Conservation (phyloP, 1,140 invertebrate genomes). For the Drosophila subpulchrella region DNA sequence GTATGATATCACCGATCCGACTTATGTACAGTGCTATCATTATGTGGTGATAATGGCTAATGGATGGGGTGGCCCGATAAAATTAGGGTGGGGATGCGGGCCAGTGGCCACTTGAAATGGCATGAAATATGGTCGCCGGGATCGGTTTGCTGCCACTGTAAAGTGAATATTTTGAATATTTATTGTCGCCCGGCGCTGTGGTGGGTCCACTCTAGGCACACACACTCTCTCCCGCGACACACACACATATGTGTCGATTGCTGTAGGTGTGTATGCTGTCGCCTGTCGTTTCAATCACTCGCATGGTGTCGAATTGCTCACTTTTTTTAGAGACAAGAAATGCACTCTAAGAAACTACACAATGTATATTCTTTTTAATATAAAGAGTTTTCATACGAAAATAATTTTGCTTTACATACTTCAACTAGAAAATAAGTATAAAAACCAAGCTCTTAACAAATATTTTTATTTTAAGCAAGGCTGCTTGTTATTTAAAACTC, state of each 20-base stretch:
- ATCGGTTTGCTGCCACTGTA: conserved; percentile 68
- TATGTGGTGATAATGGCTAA: conserved; percentile 38
- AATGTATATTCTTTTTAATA: not conserved
- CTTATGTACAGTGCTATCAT: conserved; percentile 21
- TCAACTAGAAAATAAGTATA: too few species aligned
- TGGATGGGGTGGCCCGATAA: conserved; percentile 9
- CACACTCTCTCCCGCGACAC: not conserved
- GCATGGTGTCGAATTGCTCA: conserved; percentile 67
- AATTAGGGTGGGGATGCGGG: not conserved
- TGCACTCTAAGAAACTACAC: conserved; percentile 11
- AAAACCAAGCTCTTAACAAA: too few species aligned
- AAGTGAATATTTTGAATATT: conserved; percentile 72
- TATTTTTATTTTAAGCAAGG: too few species aligned
- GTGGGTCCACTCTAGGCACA: conserved; percentile 49
- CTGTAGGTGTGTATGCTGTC: conserved; percentile 63
- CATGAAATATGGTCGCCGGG: conserved; percentile 33
- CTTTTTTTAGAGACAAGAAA: not conserved
- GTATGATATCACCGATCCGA: conserved; percentile 14
- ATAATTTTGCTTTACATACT: not conserved
- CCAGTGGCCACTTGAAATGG: conserved; percentile 43
- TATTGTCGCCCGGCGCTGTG: conserved; percentile 59
- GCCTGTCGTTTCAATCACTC: conserved; percentile 53
- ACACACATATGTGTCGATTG: not conserved
- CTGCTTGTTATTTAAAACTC: too few species aligned
- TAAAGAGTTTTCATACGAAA: not conserved